A percentile compares a stretch with the other conserved stretches of the same genome.
phyloP scores from a whole-genome alignment of 2,797 vertebrate species.

The Luscinia megarhynchos region DNA sequence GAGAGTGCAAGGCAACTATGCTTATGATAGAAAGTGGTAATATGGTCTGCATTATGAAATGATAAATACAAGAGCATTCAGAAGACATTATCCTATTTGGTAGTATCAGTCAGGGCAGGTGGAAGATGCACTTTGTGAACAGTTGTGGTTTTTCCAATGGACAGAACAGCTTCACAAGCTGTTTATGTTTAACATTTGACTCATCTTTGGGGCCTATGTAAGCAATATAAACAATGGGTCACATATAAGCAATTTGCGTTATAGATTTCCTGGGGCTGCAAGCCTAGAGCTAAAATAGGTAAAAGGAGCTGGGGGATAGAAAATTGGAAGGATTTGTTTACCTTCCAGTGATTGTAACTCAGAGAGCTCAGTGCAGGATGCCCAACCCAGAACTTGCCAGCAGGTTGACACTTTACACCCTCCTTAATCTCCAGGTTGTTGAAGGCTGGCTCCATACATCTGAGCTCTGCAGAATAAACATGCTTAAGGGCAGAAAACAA shows the following conservation, averaged over 20 bases:
- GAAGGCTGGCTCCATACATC: not conserved
- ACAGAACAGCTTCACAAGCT: not conserved
- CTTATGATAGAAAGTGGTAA: not conserved
- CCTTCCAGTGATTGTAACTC: not conserved
- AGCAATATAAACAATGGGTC: not conserved
- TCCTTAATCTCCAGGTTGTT: not conserved
- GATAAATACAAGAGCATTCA: not conserved
- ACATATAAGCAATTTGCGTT: not conserved
- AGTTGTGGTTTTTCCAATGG: not conserved
- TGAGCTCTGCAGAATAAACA: not conserved
- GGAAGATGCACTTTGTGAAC: not conserved
- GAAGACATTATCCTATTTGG: not conserved
- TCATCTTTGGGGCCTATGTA: not conserved
- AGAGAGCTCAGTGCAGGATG: not conserved
- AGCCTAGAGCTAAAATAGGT: not conserved
- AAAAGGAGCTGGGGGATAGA: not conserved
- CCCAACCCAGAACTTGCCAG: not conserved
- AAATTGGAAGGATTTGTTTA: not conserved
- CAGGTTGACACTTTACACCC: not conserved
- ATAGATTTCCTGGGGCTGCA: not conserved
- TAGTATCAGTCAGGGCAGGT: not conserved
- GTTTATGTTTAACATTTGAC: not conserved
- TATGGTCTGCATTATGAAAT: not conserved
- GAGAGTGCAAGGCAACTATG: slow-evolving; percentile 47
- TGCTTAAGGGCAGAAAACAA: not conserved